Base-by-base conservation (phyloP, 1,140 invertebrate genomes). In the Bombus affinis region DNA sequence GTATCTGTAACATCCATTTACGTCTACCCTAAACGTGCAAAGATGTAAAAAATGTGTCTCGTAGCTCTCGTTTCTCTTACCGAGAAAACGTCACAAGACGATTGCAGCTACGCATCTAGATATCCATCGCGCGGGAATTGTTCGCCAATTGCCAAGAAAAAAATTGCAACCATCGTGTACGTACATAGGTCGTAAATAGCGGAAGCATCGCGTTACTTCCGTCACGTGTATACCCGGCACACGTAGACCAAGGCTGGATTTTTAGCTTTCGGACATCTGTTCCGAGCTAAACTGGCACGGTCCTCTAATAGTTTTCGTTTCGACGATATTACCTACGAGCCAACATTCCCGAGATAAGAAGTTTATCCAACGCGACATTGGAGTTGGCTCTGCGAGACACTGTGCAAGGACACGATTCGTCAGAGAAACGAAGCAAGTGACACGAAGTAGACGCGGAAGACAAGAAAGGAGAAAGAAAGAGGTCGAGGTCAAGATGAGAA, bases 291-390 rank as follows among this genome's bases (percentile, higher is more conserved):
- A 12, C 71, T 42, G 42, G 15, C 57, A 44, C 59, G 70, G 18
- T 89, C 25, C 76, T 13, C 65, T 89, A 89, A 83, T 73, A 89
- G 79, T 89, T 86, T 77, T 83, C 66, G 39, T 71, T 83, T 86
- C 77, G 57, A 76, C 73, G 44, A 72, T 83, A 89, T 87, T 77
- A 89, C 66, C 53, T 70, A 66, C 35, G 70, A 81, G 84, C 28
- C 39, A 72, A 18, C 71, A 37, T 28, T 8, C 0, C 25, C 77
- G 65, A 70, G 59, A 79, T 81, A 89, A 83, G 79, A 89, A 86
- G 65, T 74, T 73, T 80, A 76, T 86, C 75, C 32, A 65, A 78
- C 57, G 80, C 65, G 77, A 65, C 75, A 47, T 32, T 42, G 47
- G 18, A n/a, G 22, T 44, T 37, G 66, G 35, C 42, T 79, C 32